Percentiles rank a stretch among this genome's conserved stretches.
These are phyloP conservation scores for Lycodopsis pacificus DNA, from an alignment of 2,797 vertebrate species.

Conservation along the genomic window DNA sequence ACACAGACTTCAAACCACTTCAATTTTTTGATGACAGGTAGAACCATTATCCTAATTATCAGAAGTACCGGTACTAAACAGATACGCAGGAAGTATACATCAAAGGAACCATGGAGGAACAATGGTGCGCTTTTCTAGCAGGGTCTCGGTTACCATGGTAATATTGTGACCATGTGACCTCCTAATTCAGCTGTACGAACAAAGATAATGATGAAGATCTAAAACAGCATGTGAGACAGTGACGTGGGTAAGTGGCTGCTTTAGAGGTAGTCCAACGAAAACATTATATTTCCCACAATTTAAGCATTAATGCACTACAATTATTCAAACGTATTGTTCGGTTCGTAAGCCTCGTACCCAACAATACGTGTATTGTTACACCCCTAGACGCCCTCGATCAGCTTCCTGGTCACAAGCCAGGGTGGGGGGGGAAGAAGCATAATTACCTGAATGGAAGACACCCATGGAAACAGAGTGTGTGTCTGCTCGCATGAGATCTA, in stretches of 20 bases:
- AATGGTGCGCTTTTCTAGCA: not conserved
- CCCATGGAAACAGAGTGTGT: not conserved
- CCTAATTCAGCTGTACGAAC: not conserved
- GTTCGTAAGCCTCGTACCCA: too few species aligned
- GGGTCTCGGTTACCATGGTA: conserved; percentile 20
- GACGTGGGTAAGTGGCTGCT: too few species aligned
- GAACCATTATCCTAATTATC: not conserved
- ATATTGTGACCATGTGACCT: conserved; percentile 8
- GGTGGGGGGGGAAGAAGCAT: not conserved
- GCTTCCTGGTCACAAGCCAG: not conserved
- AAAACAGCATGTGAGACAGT: not conserved
- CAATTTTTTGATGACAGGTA: not conserved
- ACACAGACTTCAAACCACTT: conserved; percentile 1
- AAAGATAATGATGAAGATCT: not conserved
- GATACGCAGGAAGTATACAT: not conserved
- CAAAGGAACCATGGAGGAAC: not conserved
- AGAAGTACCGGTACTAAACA: not conserved
- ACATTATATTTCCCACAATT: too few species aligned
- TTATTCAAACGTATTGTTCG: too few species aligned
- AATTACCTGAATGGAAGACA: not conserved
- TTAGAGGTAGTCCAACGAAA: too few species aligned
- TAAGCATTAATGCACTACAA: too few species aligned
- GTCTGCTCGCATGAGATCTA: not conserved
- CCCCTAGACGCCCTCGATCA: not conserved
- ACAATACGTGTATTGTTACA: too few species aligned